Base-by-base conservation (phyloP, 2,888 invertebrate species). In the Himalopsyche japonica region DNA sequence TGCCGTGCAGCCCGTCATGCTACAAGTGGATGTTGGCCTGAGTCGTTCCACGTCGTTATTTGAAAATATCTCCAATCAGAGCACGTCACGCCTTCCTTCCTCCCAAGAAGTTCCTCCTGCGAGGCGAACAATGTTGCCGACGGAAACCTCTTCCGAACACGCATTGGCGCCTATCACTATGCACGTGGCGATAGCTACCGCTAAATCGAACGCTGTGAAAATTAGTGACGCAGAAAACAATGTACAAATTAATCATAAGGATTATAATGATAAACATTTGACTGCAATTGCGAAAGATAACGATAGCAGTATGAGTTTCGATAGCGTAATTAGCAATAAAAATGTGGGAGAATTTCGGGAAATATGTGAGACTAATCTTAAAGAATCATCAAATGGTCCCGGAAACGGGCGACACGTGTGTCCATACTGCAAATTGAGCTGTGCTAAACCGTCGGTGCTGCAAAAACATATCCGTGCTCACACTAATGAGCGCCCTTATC, bases 381-480 rank as follows among this genome's bases (percentile, higher is more conserved):
- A 86, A 57, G 87, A 87, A 43, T 64, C 81, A 5, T 20, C 81
- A 64, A 85, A 80, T 82, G 80, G 43, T 76, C 47, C 84, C 86
- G 89, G 86, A 47, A 85, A 83, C 86, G 96, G 96, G 81, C 95
- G 96, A 88, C 95, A 97, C 91, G 94, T 96, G 87, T 98, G 98
- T 90, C 95, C 96, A 15, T 97, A 96, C 90, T 98, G 98, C 92
- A 96, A 96, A 90, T 92, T 97, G 89, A 95, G 95, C 87, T 98
- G 97, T 92, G 96, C 97, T 88, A 98, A 98, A 91, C 98, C 98
- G 85, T 98, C 97, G 90, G 98, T 98, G 87, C 93, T 98, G 87
- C 96, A 97, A 90, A 98, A 98, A 93, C 98, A 98, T 93, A 96
- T 98, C 90, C 94, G 98, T 89, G 97, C 97, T 86, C 98, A 98